Evolutionary conservation across 1,140 invertebrate species (phyloP).

Genomic region (Littorina saxatilis): DNA sequence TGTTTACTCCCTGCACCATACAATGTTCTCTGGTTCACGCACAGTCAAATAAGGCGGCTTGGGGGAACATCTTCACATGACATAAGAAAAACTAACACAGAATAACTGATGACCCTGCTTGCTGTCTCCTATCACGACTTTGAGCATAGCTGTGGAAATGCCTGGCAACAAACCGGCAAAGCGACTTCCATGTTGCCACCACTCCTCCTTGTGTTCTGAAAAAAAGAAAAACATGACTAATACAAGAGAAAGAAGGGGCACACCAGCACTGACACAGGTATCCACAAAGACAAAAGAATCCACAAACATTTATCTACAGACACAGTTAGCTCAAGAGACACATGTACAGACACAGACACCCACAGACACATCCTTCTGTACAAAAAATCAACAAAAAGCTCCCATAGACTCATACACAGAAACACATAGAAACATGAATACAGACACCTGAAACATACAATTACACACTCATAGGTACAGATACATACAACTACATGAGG

Average conservation of each 20-base stretch:
- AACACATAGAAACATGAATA: background rate
- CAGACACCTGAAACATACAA: background rate
- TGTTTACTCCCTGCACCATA: no score
- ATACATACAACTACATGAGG: no score
- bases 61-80: no score
- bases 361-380: background rate
- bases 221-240: background rate
- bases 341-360: background rate
- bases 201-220: background rate
- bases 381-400: background rate
- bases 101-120: slow-evolving; percentile 69
- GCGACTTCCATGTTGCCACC: slow-evolving; percentile 55
- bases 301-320: background rate
- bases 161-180: slow-evolving; percentile 72
- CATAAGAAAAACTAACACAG: slow-evolving; percentile 41
- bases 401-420: background rate
- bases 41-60: background rate
- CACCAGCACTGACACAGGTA: background rate
- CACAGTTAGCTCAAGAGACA: background rate
- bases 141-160: slow-evolving; percentile 62
- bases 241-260: background rate
- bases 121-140: slow-evolving; percentile 64
- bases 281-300: background rate
- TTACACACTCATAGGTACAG: background rate
- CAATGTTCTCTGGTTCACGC: no score